phyloP scores from a whole-genome alignment of 2,888 invertebrate species.

The Andrena flavipes region DNA sequence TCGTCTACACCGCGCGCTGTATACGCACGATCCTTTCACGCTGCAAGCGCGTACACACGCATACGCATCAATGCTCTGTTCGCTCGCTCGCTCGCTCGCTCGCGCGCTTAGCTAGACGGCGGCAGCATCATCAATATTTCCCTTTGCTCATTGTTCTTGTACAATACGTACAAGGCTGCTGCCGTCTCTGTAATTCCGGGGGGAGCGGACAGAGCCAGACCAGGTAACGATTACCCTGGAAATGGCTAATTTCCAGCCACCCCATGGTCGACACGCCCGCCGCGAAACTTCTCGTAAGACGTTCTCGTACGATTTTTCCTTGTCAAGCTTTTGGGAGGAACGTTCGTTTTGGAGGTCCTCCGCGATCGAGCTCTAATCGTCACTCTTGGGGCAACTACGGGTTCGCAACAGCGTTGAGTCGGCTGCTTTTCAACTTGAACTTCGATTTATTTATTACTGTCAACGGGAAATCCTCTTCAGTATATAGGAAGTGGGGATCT shows the following conservation, averaged over 20 bases:
- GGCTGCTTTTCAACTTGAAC: too few relatives aligned
- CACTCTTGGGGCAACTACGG: too few relatives aligned
- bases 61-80: constrained; percentile 40
- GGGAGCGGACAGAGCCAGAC: constrained; percentile 62
- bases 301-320: background rate
- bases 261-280: constrained; percentile 37
- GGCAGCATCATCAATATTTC: constrained; percentile 86
- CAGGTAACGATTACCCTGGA: constrained; percentile 75
- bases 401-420: too few relatives aligned
- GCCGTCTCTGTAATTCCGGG: constrained; percentile 72
- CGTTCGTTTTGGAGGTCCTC: too few relatives aligned
- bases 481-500: too few relatives aligned
- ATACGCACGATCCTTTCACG: constrained; percentile 69
- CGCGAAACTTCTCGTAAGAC: background rate
- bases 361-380: too few relatives aligned
- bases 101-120: constrained; percentile 71
- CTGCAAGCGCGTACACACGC: constrained; percentile 63
- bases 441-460: too few relatives aligned
- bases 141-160: constrained; percentile 85
- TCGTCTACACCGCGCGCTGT: constrained; percentile 56
- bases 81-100: constrained; percentile 42
- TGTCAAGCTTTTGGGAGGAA: background rate
- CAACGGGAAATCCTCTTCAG: too few relatives aligned
- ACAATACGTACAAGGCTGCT: constrained; percentile 78
- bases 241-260: constrained; percentile 75